Conservation (phyloP, 1,140 invertebrate species). For the Sminthurides bifidus region DNA sequence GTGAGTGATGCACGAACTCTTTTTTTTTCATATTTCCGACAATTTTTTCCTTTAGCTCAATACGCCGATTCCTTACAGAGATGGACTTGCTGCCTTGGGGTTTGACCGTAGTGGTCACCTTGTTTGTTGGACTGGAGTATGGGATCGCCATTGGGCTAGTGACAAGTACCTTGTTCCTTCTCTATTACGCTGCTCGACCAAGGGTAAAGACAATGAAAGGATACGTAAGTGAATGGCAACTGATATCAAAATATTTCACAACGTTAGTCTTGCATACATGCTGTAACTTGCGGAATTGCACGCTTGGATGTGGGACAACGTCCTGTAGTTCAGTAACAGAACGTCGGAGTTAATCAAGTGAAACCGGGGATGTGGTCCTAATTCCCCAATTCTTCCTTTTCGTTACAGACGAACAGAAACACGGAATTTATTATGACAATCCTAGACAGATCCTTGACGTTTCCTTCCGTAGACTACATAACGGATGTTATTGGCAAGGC, state of each 20-base stretch:
- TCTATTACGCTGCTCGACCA: constrained; percentile 77
- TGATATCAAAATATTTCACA: no score
- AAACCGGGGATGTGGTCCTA: background rate
- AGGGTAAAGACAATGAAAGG: constrained; percentile 53
- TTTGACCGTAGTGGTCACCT: constrained; percentile 68
- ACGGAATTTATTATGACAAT: constrained; percentile 55
- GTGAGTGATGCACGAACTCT: constrained; percentile 11
- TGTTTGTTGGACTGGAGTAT: constrained; percentile 71
- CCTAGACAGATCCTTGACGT: constrained; percentile 57
- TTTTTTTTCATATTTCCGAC: background rate
- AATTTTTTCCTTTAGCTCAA: background rate
- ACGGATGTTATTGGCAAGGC: constrained; percentile 59
- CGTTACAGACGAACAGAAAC: constrained; percentile 44
- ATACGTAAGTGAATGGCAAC: constrained; percentile 38
- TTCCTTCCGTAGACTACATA: constrained; percentile 67
- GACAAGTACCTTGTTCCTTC: constrained; percentile 66
- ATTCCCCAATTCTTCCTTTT: constrained; percentile 12
- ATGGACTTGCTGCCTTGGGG: constrained; percentile 60
- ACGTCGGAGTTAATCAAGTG: no score
- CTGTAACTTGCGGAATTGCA: no score
- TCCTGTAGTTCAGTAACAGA: no score
- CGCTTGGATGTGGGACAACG: no score
- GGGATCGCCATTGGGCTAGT: constrained; percentile 77
- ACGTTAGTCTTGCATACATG: no score
- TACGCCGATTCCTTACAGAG: constrained; percentile 44